phyloP scores from a whole-genome alignment of 2,797 vertebrate genomes.

The Trematomus bernacchii region DNA sequence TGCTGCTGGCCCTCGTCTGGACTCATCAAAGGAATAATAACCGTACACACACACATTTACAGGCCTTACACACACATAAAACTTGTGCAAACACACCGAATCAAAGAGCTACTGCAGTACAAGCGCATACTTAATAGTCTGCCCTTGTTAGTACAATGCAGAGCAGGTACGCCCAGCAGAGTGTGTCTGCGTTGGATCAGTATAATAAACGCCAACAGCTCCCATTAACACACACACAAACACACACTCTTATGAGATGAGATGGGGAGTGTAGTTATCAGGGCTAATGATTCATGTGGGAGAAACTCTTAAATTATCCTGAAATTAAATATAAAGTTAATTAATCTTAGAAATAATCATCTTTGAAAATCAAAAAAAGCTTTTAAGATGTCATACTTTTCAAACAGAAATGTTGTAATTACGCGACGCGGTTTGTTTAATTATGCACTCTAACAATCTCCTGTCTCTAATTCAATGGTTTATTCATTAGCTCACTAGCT shows the following conservation, averaged over 20 bases:
- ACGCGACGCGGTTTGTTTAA: not conserved
- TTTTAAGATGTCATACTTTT: conserved; percentile 4
- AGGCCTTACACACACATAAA: conserved; percentile 36
- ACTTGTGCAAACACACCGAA: conserved; percentile 35
- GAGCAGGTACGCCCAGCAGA: conserved; percentile 60
- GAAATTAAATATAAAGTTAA: conserved; percentile 3
- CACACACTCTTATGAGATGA: conserved; percentile 39
- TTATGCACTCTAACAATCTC: conserved; percentile 6
- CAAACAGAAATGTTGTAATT: conserved; percentile 11
- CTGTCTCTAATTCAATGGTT: conserved; percentile 21
- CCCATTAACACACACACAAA: conserved; percentile 58
- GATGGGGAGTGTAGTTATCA: conserved; percentile 23
- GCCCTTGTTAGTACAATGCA: conserved; percentile 64
- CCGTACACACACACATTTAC: conserved; percentile 34
- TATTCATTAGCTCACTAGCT: conserved; percentile 34
- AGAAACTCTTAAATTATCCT: conserved; percentile 5
- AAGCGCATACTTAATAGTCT: conserved; percentile 58
- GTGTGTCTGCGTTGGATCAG: conserved; percentile 63
- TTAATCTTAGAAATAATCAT: not conserved
- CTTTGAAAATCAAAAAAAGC: not conserved
- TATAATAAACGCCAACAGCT: conserved; percentile 48
- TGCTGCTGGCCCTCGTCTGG: conserved; percentile 44
- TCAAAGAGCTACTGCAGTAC: conserved; percentile 51
- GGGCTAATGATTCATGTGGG: conserved; percentile 44
- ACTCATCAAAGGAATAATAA: conserved; percentile 64